Conservation (phyloP, 2,888 invertebrate genomes). For the Fabriciana adippe region DNA sequence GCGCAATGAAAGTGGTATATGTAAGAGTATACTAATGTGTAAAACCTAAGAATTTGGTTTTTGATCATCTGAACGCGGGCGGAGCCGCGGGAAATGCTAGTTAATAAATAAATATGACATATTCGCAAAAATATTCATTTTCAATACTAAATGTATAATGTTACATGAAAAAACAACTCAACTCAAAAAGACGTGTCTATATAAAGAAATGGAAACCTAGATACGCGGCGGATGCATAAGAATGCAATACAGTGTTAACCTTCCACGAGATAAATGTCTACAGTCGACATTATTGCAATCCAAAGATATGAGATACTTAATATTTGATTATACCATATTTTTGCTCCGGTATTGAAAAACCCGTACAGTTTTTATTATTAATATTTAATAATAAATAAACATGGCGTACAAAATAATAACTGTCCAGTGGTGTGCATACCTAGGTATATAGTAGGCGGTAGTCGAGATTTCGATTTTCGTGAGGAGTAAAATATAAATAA, state of each 20-base stretch:
- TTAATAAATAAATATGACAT: slow-evolving; percentile 9
- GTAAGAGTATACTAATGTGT: no score
- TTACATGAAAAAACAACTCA: background rate
- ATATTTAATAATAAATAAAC: no score
- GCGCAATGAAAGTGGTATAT: no score
- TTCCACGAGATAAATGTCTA: slow-evolving; percentile 22
- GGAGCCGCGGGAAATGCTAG: no score
- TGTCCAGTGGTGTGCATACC: no score
- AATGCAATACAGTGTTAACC: slow-evolving; percentile 26
- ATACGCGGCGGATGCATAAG: slow-evolving; percentile 24
- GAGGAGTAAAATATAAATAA: no score
- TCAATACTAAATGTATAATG: background rate
- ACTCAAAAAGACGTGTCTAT: slow-evolving; percentile 18
- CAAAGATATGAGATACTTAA: slow-evolving; percentile 1
- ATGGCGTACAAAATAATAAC: no score
- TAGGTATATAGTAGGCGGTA: no score
- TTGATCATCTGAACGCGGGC: no score
- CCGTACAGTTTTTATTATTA: background rate
- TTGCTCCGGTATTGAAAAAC: background rate
- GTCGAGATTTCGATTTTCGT: no score
- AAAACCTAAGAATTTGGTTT: no score
- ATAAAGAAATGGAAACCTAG: slow-evolving; percentile 16
- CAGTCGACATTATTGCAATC: slow-evolving; percentile 4
- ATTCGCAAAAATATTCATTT: slow-evolving; percentile 10
- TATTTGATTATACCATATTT: background rate